Evolutionary conservation across 2,888 invertebrate genomes (phyloP).

Genomic region (Clusia tigrina): DNA sequence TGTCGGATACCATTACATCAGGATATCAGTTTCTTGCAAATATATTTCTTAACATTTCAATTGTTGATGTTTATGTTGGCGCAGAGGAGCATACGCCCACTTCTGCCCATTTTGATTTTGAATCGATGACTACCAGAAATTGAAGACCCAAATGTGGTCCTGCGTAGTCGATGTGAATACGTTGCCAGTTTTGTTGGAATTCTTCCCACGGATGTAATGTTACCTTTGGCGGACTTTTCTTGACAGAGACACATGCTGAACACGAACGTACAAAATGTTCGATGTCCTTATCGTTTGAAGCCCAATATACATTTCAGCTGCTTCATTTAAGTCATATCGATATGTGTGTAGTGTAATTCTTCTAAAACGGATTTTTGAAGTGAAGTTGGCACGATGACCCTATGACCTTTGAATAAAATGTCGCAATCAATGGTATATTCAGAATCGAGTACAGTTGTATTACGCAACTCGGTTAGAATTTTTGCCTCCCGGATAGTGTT

Average conservation of each 20-base stretch:
- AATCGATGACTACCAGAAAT: slow-evolving; percentile 17
- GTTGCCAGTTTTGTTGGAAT: slow-evolving; percentile 21
- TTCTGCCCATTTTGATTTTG: slow-evolving; percentile 19
- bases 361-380: slow-evolving; percentile 33
- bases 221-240: not conserved
- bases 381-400: slow-evolving; percentile 33
- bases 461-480: slow-evolving; percentile 7
- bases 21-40: slow-evolving; percentile 13
- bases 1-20: slow-evolving; percentile 14
- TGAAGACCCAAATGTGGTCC: slow-evolving; percentile 15
- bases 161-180: slow-evolving; percentile 26
- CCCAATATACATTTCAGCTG: slow-evolving; percentile 44
- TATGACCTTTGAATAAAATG: slow-evolving; percentile 35
- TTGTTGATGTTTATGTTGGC: slow-evolving; percentile 8
- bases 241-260: slow-evolving; percentile 31
- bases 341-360: slow-evolving; percentile 41
- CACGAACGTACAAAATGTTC: slow-evolving; percentile 38
- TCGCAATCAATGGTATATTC: slow-evolving; percentile 27
- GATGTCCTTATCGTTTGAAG: slow-evolving; percentile 42
- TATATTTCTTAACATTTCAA: not conserved
- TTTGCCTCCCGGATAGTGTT: slow-evolving; percentile 17
- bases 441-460: slow-evolving; percentile 16
- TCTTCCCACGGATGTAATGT: slow-evolving; percentile 19
- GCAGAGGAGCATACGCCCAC: slow-evolving; percentile 2
- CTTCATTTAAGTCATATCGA: slow-evolving; percentile 46